phyloP scores from a whole-genome alignment of 64 coral and sea anemone genomes.

The Stichodactyla helianthus region DNA sequence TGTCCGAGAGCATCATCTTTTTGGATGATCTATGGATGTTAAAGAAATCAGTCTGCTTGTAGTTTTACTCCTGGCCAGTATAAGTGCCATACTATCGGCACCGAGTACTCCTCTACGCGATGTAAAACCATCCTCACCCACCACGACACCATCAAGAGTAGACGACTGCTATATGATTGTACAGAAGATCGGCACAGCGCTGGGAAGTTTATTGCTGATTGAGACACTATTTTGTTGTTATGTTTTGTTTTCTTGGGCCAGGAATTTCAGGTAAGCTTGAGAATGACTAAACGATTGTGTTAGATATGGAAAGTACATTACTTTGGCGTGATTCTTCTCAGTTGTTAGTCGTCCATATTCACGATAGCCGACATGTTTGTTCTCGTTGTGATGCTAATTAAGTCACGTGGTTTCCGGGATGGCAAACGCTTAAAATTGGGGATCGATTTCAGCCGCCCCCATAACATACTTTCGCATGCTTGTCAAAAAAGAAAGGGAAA shows the following conservation, averaged over 20 bases:
- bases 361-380: too few species aligned
- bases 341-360: too few species aligned
- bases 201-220: not conserved
- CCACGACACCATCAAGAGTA: not conserved
- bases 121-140: too few species aligned
- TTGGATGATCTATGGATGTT: not conserved
- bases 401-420: too few species aligned
- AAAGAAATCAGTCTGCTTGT: not conserved
- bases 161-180: not conserved
- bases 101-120: not conserved
- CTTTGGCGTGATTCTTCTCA: too few species aligned
- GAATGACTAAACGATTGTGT: too few species aligned
- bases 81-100: not conserved
- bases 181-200: not conserved
- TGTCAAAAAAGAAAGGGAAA: too few species aligned
- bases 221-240: slow-evolving; percentile 7
- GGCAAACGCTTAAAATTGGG: too few species aligned
- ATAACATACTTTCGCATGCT: too few species aligned
- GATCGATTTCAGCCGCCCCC: too few species aligned
- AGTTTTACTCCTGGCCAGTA: not conserved
- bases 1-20: not conserved
- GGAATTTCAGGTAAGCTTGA: not conserved
- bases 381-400: too few species aligned
- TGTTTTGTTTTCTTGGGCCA: not conserved
- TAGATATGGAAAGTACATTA: too few species aligned